Evolutionary conservation across 2,888 invertebrate genomes (phyloP), one percentile per base, ranked within the genome.

Genomic region (Eudemis profundana): DNA sequence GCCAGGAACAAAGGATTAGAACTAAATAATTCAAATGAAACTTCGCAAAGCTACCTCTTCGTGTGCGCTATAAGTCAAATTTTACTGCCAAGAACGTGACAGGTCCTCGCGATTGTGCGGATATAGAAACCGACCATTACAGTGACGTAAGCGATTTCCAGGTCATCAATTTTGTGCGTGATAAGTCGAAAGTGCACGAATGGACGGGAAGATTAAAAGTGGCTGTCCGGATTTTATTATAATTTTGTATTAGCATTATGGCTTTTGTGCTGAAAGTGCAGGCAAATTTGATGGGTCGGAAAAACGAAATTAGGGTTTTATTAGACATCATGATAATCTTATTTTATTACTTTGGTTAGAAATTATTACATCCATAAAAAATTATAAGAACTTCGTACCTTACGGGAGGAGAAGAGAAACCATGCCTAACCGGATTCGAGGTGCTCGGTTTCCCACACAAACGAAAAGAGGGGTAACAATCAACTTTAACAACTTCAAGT

Each of bases 101-200:
- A 42, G 38, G 14, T 44, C 27, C 29, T 40, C 46, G 19, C 23
- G 63, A 42, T 40, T 46, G 51, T 46, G 60, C 38, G 15, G 38
- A 19, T 36, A 36, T 49, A 38, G 57, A 57, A 50, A 21, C 36
- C 50, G 57, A 50, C 57, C 50, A 64, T 59, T 64, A 65, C 60
- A 65, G 57, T 65, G 65, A 65, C 65, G 65, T 59, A 60, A 60
- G 65, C 65, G 53, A 65, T 65, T 65, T 65, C 59, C 40, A 38
- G 60, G 64, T 44, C 65, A 65, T 65, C 65, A 65, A 65, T 65
- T 65, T 60, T 47, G 46, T 38, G 65, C 65, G 60, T 65, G 65
- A 65, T 65, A 60, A 65, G 65, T 51, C 60, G 53, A 60, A 65
- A 59, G 59, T 59, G 59, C 53, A 65, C 46, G 60, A 65, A 59